phyloP scores from a whole-genome alignment of 1,140 invertebrate species.

The Drosophila leontia region DNA sequence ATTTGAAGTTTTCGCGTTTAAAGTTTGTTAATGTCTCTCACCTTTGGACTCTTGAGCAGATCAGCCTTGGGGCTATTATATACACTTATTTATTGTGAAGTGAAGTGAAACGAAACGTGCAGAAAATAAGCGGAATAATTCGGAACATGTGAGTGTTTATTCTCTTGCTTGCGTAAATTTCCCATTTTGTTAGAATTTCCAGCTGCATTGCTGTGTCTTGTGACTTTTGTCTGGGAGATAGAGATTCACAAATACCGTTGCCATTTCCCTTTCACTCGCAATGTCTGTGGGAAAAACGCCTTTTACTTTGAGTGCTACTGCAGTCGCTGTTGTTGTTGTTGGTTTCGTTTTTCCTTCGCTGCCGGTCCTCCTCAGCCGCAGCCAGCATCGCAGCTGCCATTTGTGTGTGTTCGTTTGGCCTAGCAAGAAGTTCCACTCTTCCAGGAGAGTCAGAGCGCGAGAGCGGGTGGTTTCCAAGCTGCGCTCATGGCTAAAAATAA shows the following conservation, averaged over 20 bases:
- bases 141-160: slow-evolving; percentile 71
- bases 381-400: slow-evolving; percentile 39
- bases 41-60: slow-evolving; percentile 64
- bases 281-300: slow-evolving; percentile 66
- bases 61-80: slow-evolving; percentile 56
- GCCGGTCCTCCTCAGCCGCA: slow-evolving; percentile 27
- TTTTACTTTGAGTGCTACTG: slow-evolving; percentile 63
- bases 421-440: slow-evolving; percentile 60
- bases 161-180: slow-evolving; percentile 35
- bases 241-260: slow-evolving; percentile 31
- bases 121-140: slow-evolving; percentile 40
- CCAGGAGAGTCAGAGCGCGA: slow-evolving; percentile 1
- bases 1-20: slow-evolving; percentile 66
- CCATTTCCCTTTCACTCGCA: slow-evolving; percentile 71
- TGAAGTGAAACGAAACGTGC: slow-evolving; percentile 55
- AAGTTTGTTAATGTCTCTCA: slow-evolving; percentile 57
- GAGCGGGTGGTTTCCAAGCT: slow-evolving; percentile 38
- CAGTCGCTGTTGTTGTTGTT: slow-evolving; percentile 37
- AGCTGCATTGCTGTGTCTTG: slow-evolving; percentile 18
- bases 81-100: slow-evolving; percentile 52
- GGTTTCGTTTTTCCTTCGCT: slow-evolving; percentile 25
- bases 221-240: slow-evolving; percentile 1
- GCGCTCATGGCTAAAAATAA: slow-evolving; percentile 70
- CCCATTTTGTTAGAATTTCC: slow-evolving; percentile 30
- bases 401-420: slow-evolving; percentile 46